A percentile compares a stretch with the other conserved stretches of the same genome.
These are phyloP conservation scores for Eueides isabella DNA, from an alignment of 1,140 invertebrate genomes.

Conservation along the genomic window DNA sequence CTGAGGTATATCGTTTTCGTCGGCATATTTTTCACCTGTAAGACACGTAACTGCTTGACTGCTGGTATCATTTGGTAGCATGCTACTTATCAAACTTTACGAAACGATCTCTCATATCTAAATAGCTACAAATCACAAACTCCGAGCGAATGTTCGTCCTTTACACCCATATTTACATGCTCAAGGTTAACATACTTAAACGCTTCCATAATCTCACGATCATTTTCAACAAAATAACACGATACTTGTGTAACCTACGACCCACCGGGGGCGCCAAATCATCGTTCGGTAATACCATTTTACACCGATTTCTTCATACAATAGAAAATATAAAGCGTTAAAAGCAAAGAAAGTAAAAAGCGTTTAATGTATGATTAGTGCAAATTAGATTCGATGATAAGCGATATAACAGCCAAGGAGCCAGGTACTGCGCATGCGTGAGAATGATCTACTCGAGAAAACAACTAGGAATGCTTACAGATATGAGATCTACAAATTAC, in stretches of 20 bases:
- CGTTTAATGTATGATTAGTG: conserved; percentile 57
- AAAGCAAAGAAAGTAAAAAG: conserved; percentile 62
- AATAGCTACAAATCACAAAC: conserved; percentile 36
- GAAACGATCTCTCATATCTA: conserved; percentile 17
- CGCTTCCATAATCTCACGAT: conserved; percentile 26
- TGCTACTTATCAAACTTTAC: conserved; percentile 33
- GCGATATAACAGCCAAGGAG: conserved; percentile 52
- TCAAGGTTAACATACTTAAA: conserved; percentile 27
- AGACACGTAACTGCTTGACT: conserved; percentile 56
- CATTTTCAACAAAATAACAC: conserved; percentile 15
- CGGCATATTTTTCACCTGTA: conserved; percentile 76
- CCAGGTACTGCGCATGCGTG: conserved; percentile 46
- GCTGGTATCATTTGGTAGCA: conserved; percentile 22
- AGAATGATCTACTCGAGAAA: conserved; percentile 32
- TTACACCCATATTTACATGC: conserved; percentile 51
- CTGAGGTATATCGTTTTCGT: conserved; percentile 71
- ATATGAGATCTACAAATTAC: not conserved
- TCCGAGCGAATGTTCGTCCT: conserved; percentile 27
- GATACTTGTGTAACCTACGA: conserved; percentile 56
- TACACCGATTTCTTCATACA: conserved; percentile 78
- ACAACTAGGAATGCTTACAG: conserved; percentile 35
- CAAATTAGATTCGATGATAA: conserved; percentile 63
- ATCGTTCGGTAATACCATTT: conserved; percentile 51
- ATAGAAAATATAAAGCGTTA: conserved; percentile 52
- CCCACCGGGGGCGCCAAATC: conserved; percentile 78